Conservation (phyloP, 1,140 invertebrate genomes). For the Drosophila eugracilis region DNA sequence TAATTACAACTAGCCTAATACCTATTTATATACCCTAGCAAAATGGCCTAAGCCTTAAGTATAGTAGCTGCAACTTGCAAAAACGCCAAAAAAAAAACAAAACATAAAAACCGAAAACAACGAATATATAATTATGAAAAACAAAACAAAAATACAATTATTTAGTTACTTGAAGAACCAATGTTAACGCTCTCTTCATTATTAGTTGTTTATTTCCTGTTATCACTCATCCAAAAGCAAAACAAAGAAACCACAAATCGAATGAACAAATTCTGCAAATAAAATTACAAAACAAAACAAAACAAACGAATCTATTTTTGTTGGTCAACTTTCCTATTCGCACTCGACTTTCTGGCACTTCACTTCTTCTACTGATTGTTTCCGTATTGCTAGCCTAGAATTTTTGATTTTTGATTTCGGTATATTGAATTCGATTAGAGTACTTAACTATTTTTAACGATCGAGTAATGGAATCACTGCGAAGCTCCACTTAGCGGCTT, state of each 20-base stretch:
- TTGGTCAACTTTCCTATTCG: constrained; percentile 42
- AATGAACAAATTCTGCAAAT: constrained; percentile 54
- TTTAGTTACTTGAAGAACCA: constrained; percentile 39
- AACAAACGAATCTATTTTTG: constrained; percentile 47
- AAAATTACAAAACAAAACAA: constrained; percentile 55
- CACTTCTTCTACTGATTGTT: constrained; percentile 37
- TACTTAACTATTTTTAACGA: constrained; percentile 15
- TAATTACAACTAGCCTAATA: constrained; percentile 69
- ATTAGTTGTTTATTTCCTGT: constrained; percentile 48
- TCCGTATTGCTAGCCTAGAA: constrained; percentile 66
- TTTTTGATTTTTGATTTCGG: constrained; percentile 19
- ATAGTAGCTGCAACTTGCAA: constrained; percentile 48
- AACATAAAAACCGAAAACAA: constrained; percentile 2
- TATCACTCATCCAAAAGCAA: constrained; percentile 35
- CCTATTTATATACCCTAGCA: constrained; percentile 50
- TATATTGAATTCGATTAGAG: constrained; percentile 27
- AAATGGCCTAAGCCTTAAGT: constrained; percentile 37
- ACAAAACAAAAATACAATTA: constrained; percentile 22
- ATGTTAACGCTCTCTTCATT: constrained; percentile 38
- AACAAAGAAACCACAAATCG: constrained; percentile 52
- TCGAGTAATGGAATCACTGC: constrained; percentile 34
- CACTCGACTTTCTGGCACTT: constrained; percentile 51
- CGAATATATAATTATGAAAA: constrained; percentile 4
- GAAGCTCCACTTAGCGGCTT: constrained; percentile 22
- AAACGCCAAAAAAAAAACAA: constrained; percentile 2